These are phyloP conservation scores for Hydrolagus affinis DNA, from an alignment of 2,113 vertebrate species.

Conservation along the genomic window DNA sequence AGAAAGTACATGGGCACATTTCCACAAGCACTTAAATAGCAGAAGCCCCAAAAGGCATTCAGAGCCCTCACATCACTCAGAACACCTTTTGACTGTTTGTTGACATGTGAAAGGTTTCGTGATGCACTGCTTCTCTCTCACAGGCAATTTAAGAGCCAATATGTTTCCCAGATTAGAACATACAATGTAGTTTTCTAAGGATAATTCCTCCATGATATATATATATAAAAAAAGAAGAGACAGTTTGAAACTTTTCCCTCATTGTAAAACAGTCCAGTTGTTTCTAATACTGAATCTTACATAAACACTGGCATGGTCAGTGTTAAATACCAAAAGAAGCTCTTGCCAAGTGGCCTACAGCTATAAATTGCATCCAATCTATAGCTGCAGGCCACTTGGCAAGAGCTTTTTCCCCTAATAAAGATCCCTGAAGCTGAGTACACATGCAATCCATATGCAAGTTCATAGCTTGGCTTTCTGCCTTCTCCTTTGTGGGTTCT, in stretches of 20 bases:
- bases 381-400: neutral
- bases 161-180: no score
- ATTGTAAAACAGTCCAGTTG: neutral
- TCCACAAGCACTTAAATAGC: no score
- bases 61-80: no score
- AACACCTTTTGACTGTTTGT: no score
- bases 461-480: neutral
- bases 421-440: neutral
- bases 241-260: no score
- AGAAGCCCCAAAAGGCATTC: no score
- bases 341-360: no score
- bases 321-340: conserved; percentile 23
- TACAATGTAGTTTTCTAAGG: neutral
- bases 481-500: neutral
- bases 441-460: conserved; percentile 18
- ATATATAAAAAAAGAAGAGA: no score
- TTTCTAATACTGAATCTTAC: neutral
- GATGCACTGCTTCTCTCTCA: no score
- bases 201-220: neutral
- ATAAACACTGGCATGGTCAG: neutral
- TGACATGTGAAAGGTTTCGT: no score
- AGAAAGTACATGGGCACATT: no score
- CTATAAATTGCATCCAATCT: neutral
- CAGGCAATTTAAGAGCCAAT: no score
- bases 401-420: conserved; percentile 19